Percentiles rank a stretch among this genome's conserved stretches.
Evolutionary conservation across 92 coral and sea anemone genomes (phyloP).

Genomic region (Epizoanthus stellaris): DNA sequence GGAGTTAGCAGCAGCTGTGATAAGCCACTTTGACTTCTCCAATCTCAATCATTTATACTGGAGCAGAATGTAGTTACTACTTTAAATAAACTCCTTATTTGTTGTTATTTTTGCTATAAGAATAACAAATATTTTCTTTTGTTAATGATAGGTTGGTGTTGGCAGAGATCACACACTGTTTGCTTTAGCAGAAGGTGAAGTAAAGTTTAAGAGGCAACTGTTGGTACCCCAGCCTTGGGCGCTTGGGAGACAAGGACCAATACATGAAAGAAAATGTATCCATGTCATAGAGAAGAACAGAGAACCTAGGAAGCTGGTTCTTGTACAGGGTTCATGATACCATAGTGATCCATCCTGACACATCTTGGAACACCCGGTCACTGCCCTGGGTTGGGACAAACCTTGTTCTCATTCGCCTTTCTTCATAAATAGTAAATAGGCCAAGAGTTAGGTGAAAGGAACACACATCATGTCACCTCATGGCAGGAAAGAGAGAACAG

Average conservation of each 20-base stretch:
- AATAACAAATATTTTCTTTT: background rate
- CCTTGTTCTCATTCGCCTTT: too few species aligned
- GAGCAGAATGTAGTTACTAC: too few species aligned
- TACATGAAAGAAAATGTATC: constrained; percentile 89
- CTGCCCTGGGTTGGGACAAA: too few species aligned
- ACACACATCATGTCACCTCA: too few species aligned
- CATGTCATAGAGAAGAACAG: constrained; percentile 69
- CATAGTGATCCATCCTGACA: too few species aligned
- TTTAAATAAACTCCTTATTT: too few species aligned
- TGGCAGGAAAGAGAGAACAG: too few species aligned
- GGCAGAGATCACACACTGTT: constrained; percentile 90
- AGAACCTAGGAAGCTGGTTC: constrained; percentile 69
- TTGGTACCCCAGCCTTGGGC: constrained; percentile 95
- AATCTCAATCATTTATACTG: too few species aligned
- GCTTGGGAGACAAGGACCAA: constrained; percentile 77
- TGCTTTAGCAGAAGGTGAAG: constrained; percentile 91
- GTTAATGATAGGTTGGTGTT: constrained; percentile 84
- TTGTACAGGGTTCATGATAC: constrained; percentile 52
- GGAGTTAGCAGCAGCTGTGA: background rate
- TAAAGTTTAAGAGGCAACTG: constrained; percentile 80
- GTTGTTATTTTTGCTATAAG: background rate
- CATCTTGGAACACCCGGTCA: too few species aligned
- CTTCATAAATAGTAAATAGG: too few species aligned
- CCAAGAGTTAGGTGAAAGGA: too few species aligned
- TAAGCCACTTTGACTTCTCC: too few species aligned